Evolutionary conservation across 1,140 invertebrate genomes (phyloP), one percentile per base, ranked within the genome.

Genomic region (Leptinotarsa defecta): DNA sequence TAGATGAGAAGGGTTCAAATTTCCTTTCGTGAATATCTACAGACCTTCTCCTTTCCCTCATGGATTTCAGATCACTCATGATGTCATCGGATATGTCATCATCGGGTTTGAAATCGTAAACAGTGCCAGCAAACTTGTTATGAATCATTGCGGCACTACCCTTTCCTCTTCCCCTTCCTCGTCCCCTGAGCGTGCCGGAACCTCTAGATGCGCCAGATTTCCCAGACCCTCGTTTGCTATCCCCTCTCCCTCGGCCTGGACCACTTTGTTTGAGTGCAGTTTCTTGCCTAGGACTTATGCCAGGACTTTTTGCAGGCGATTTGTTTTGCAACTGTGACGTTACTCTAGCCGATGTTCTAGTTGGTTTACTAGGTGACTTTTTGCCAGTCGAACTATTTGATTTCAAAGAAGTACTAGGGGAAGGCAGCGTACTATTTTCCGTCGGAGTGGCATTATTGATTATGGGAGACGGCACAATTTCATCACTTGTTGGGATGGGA

Each of bases 81-180:
- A 89, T 91, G 43, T 92, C 90, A 74, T 92, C 93, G 11, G 90
- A 90, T 11, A 92, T 90, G 78, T 96, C 94, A 78, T 96, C 94
- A 77, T 95, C 93, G 74, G 94, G 94, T 83, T 95, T 93, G 79
- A 95, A 91, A 82, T 95, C 94, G 78, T 95, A 96, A 1, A 96
- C 94, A 1, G 94, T 96, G 3, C 95, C 94, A 4, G 92, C 91
- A 27, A 96, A 87, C 85, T 94, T 94, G 81, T 91, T 93, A 71
- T 92, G 91, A 62, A 92, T 92, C 0, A 88, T 89, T 67, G 89
- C 87, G 79, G 88, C 82, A 63, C 85, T 83, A 64, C 77, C 84
- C 81, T 90, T 82, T 48, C 91, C 92, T 71, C 93, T 88, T 15
- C 92, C 92, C 73, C 93, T 87, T 22, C 93, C 93, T 22, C 93